A percentile compares a stretch with the other conserved stretches of the same genome.
phyloP scores from a whole-genome alignment of 2,113 vertebrate genomes.

The Anoplopoma fimbria region DNA sequence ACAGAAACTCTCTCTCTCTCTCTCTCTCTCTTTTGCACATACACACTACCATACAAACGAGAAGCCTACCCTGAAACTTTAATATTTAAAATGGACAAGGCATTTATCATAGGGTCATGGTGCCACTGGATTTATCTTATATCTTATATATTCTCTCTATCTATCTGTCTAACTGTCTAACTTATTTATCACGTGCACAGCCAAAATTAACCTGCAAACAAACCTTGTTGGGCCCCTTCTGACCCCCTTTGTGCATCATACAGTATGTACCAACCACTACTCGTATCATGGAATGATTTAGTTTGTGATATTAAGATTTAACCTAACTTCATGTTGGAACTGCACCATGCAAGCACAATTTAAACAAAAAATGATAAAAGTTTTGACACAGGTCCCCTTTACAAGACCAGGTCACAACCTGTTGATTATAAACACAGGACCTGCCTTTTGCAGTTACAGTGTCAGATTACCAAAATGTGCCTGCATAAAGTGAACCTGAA shows the following conservation, averaged over 20 bases:
- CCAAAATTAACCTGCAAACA: background rate
- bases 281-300: background rate
- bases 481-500: background rate
- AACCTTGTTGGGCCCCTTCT: background rate
- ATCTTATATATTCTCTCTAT: background rate
- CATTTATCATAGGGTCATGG: constrained; percentile 25
- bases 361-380: background rate
- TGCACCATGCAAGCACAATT: background rate
- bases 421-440: background rate
- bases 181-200: background rate
- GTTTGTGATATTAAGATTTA: background rate
- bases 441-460: background rate
- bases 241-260: background rate
- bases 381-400: background rate
- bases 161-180: too few species aligned
- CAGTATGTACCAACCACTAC: too few species aligned
- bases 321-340: background rate
- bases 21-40: background rate
- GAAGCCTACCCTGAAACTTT: constrained; percentile 29
- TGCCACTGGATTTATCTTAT: background rate
- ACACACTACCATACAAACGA: background rate
- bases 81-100: constrained; percentile 47
- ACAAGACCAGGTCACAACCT: background rate
- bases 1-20: background rate
- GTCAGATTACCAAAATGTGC: background rate